Evolutionary conservation across 2,888 invertebrate species (phyloP).

Genomic region (Lumbricus terrestris): DNA sequence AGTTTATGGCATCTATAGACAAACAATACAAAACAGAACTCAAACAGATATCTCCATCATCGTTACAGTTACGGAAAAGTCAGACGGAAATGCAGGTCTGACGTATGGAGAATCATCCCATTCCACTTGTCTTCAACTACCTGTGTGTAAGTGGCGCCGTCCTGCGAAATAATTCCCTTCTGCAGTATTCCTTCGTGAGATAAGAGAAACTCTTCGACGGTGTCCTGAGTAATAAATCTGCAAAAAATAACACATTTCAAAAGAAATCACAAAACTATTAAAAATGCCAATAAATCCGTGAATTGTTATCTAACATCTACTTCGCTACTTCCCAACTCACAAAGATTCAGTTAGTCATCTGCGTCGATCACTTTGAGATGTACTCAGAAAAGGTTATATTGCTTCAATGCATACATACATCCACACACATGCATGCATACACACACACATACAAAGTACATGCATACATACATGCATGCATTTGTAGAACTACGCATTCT

Average conservation of each 20-base stretch:
- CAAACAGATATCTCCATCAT: too few species aligned
- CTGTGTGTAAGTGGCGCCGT: not conserved
- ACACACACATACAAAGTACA: too few species aligned
- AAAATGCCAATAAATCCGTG: not conserved
- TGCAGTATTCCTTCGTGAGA: not conserved
- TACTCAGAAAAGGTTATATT: too few species aligned
- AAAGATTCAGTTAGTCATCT: not conserved
- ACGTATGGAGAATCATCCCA: not conserved
- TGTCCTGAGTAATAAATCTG: not conserved
- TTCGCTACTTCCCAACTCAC: not conserved
- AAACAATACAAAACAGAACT: too few species aligned
- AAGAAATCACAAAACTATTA: not conserved
- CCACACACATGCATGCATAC: too few species aligned
- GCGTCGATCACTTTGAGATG: not conserved
- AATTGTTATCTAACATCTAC: not conserved
- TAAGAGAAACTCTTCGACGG: not conserved
- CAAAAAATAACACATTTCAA: not conserved
- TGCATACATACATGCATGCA: not conserved
- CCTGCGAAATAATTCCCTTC: not conserved
- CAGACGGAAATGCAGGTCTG: too few species aligned
- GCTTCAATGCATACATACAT: not conserved
- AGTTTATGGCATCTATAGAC: too few species aligned
- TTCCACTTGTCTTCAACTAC: not conserved
- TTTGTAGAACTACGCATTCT: too few species aligned
- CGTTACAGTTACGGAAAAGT: too few species aligned